Conservation (phyloP, 2,888 invertebrate genomes). For the Muschampia staudingeri region DNA sequence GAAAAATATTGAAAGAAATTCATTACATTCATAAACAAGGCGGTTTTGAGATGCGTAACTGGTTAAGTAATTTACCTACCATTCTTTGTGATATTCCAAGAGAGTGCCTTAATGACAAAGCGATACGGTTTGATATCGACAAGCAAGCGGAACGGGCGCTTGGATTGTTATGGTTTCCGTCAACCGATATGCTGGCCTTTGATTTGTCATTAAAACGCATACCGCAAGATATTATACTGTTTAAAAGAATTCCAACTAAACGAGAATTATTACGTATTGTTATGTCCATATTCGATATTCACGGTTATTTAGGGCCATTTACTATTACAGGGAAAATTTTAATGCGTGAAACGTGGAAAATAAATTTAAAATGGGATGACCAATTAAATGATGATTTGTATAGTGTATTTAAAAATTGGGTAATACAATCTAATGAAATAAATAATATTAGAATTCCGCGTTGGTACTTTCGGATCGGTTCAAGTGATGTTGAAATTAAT, state of each 20-base stretch:
- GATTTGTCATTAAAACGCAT: conserved; percentile 37
- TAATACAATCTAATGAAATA: conserved; percentile 23
- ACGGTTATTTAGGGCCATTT: conserved; percentile 43
- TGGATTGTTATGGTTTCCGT: conserved; percentile 49
- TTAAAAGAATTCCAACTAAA: conserved; percentile 46
- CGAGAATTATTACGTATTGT: conserved; percentile 40
- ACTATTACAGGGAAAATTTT: conserved; percentile 44
- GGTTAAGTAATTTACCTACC: conserved; percentile 64
- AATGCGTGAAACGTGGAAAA: conserved; percentile 48
- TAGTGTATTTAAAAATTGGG: conserved; percentile 38
- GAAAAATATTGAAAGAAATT: conserved; percentile 27
- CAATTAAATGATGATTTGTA: conserved; percentile 4
- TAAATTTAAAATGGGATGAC: conserved; percentile 44
- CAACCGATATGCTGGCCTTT: conserved; percentile 25
- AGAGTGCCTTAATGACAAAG: conserved; percentile 33
- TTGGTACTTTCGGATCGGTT: conserved; percentile 31
- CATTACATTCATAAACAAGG: conserved; percentile 61
- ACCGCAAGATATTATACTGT: conserved; percentile 36
- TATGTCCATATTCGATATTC: conserved; percentile 52
- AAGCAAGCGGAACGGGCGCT: conserved; percentile 45
- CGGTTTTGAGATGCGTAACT: conserved; percentile 68
- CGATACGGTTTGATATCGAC: conserved; percentile 37
- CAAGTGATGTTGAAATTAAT: conserved; percentile 14
- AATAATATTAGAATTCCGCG: conserved; percentile 44
- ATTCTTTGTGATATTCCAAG: conserved; percentile 52